Conservation (phyloP, 2,888 invertebrate species). For the Heliconius ismenius region DNA sequence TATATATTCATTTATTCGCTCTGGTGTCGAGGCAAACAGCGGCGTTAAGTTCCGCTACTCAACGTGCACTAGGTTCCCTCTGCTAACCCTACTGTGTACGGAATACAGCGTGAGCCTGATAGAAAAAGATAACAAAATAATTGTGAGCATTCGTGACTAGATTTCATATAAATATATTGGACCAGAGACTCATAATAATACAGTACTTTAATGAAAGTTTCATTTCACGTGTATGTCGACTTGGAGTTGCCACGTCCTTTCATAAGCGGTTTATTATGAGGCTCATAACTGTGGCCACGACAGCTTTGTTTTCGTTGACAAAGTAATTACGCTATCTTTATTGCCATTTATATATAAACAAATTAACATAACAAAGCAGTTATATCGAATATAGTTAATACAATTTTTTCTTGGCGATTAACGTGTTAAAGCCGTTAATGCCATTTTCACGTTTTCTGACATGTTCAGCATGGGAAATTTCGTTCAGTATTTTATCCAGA, state of each 20-base stretch:
- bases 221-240: conserved; percentile 34
- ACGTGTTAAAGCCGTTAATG: too few relatives aligned
- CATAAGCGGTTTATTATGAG: conserved; percentile 42
- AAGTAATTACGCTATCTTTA: conserved; percentile 39
- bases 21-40: too few relatives aligned
- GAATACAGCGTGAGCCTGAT: too few relatives aligned
- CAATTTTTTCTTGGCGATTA: neutral
- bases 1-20: too few relatives aligned
- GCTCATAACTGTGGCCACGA: conserved; percentile 34
- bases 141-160: conserved; percentile 32
- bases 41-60: too few relatives aligned
- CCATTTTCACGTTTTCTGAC: too few relatives aligned
- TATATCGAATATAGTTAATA: neutral
- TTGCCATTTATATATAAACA: conserved; percentile 31
- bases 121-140: neutral
- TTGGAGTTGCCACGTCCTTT: conserved; percentile 35
- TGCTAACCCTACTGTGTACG: too few relatives aligned
- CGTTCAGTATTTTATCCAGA: too few relatives aligned
- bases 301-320: conserved; percentile 38
- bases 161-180: conserved; percentile 40
- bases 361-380: conserved; percentile 25
- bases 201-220: conserved; percentile 40
- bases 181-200: conserved; percentile 35
- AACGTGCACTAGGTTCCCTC: too few relatives aligned
- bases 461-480: too few relatives aligned